These are phyloP conservation scores for Calyptommatus sinebrachiatus DNA, from an alignment of 2,113 vertebrate genomes.

Conservation along the genomic window DNA sequence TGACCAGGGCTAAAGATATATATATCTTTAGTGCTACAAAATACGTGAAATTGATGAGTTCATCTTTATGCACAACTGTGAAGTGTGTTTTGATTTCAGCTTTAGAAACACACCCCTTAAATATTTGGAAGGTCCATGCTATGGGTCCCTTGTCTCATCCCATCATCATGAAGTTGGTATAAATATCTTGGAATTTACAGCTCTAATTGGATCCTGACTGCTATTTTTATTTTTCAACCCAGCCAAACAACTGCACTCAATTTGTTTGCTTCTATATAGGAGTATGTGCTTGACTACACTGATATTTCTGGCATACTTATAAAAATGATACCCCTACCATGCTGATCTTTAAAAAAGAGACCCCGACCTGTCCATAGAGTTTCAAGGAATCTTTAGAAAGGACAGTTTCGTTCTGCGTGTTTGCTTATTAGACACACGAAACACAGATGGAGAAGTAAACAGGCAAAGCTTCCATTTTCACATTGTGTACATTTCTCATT, in stretches of 20 bases:
- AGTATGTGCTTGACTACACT: not conserved
- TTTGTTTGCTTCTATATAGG: not conserved
- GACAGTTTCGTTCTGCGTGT: not conserved
- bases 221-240: not conserved
- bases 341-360: not conserved
- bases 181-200: too few species aligned
- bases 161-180: too few species aligned
- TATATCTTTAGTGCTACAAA: too few species aligned
- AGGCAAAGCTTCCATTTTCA: not conserved
- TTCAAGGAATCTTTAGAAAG: not conserved
- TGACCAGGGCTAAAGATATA: too few species aligned
- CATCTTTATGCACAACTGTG: too few species aligned
- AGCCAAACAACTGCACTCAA: not conserved
- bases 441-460: not conserved
- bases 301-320: not conserved
- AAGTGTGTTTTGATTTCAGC: too few species aligned
- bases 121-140: too few species aligned
- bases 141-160: too few species aligned
- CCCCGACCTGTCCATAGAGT: not conserved
- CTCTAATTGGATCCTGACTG: not conserved
- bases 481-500: constrained; percentile 7
- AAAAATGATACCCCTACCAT: not conserved
- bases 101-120: too few species aligned
- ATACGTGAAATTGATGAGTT: too few species aligned
- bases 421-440: not conserved